These are phyloP conservation scores for Mobula birostris DNA, from an alignment of 2,113 vertebrate genomes.

Conservation along the genomic window DNA sequence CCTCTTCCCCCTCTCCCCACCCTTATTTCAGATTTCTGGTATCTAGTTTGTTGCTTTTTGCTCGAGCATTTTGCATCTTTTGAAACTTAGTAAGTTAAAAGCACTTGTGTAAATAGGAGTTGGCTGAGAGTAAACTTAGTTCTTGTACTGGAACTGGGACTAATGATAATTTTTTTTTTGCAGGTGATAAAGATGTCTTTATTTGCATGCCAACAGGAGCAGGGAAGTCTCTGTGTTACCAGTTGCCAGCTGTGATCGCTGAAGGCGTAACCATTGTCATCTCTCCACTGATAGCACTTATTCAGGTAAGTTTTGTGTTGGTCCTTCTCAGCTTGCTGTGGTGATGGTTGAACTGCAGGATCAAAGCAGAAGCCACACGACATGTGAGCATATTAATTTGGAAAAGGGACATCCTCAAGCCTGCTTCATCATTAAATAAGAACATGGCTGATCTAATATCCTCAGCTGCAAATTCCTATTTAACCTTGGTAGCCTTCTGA, in stretches of 20 bases:
- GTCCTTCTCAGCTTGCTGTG: background rate
- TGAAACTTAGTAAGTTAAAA: too few relatives aligned
- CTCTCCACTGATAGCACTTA: slow-evolving; percentile 91
- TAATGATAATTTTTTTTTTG: slow-evolving; percentile 45
- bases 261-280: slow-evolving; percentile 86
- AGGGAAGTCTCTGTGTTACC: slow-evolving; percentile 93
- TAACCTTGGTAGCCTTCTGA: too few relatives aligned
- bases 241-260: slow-evolving; percentile 84
- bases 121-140: background rate
- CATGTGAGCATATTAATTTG: too few relatives aligned
- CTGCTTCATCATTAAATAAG: too few relatives aligned
- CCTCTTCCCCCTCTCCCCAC: too few relatives aligned
- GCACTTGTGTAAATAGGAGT: background rate
- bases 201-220: slow-evolving; percentile 97
- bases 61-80: too few relatives aligned
- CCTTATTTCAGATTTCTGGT: too few relatives aligned
- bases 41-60: too few relatives aligned
- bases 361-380: background rate
- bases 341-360: background rate
- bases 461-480: too few relatives aligned
- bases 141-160: background rate
- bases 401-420: too few relatives aligned
- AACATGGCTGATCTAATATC: too few relatives aligned
- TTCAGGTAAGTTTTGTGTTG: slow-evolving; percentile 67
- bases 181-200: slow-evolving; percentile 88